Base-by-base conservation (phyloP, 2,888 invertebrate species). In the Agrochola lota region DNA sequence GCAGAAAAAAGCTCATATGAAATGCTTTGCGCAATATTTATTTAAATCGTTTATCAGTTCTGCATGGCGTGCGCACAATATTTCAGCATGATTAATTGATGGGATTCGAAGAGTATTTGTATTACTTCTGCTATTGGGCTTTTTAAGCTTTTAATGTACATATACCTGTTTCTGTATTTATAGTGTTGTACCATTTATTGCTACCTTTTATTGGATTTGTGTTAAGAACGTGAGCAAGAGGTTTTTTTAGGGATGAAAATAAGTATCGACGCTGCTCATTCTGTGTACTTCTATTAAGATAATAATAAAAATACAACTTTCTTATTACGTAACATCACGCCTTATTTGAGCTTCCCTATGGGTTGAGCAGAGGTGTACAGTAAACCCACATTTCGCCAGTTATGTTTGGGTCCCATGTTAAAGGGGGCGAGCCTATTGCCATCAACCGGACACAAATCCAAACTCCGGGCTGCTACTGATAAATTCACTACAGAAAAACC, bases 61-160 rank as follows among this genome's bases (percentile, higher is more conserved):
- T 73, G 74, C 68, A 69, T 70, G 64, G 12, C 71, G 62, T 66
- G 77, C 49, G 55, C 62, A 74, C 83, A 77, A 91, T 91, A 90
- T 89, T 90, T 91, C 91, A 91, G 74, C 80, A 79, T 91, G 92
- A 92, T 91, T 90, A 91, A 92, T 92, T 87, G 88, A 86, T 81
- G 81, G 66, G 75, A 76, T 60, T 60, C 77, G 78, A 84, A 85
- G 89, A 89, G 83, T 88, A 77, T 9, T 9, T 88, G 74, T 84
- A 71, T 88, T 89, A 83, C 64, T 52, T 73, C 68, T 82, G 68
- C 30, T 62, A 70, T 60, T 62, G 46, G 40, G 66, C 15, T 55
- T 74, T 83, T 68, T 73, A 66, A 64, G 64, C 60, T 75, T 81
- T 77, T 52, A 40, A 57, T 59, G 59, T 52, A 35, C 15, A 59